A percentile compares a stretch with the other conserved stretches of the same genome.
Conservation (phyloP, 2,888 invertebrate species). For the Girardia tigrina region DNA sequence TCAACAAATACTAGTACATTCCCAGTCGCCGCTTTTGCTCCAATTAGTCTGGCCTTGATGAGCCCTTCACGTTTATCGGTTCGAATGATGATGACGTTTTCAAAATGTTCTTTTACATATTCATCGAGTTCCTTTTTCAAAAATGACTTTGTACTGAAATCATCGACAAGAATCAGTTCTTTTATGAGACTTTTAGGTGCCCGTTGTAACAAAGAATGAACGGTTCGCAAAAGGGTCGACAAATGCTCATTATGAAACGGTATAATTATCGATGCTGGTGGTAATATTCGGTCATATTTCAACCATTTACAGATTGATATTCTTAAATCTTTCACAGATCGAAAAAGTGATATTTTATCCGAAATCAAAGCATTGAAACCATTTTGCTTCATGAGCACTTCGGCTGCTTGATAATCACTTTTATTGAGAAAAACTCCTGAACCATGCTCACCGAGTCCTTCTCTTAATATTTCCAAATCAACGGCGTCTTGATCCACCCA, state of each 20-base stretch:
- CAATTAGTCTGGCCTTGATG: conserved; percentile 67
- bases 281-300: conserved; percentile 60
- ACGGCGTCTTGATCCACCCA: conserved; percentile 35
- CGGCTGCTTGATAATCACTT: conserved; percentile 56
- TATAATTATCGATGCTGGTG: conserved; percentile 72
- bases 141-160: conserved; percentile 45
- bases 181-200: conserved; percentile 65
- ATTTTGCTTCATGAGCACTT: conserved; percentile 65
- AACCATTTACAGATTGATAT: conserved; percentile 58
- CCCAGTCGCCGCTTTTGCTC: conserved; percentile 48
- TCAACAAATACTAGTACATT: conserved; percentile 50
- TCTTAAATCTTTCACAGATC: conserved; percentile 59
- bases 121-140: conserved; percentile 53
- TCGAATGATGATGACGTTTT: conserved; percentile 60
- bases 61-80: conserved; percentile 64
- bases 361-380: conserved; percentile 83
- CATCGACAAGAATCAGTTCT: conserved; percentile 75
- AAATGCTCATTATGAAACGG: conserved; percentile 87
- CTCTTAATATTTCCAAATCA: conserved; percentile 5
- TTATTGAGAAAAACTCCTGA: conserved; percentile 55
- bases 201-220: conserved; percentile 66
- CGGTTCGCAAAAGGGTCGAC: conserved; percentile 66
- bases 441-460: conserved; percentile 50
- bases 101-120: conserved; percentile 44
- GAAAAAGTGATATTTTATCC: conserved; percentile 72